Percentiles rank a stretch among this genome's conserved stretches.
Conservation (phyloP, 2,797 vertebrate genomes). For the Manis crassicaudata region DNA sequence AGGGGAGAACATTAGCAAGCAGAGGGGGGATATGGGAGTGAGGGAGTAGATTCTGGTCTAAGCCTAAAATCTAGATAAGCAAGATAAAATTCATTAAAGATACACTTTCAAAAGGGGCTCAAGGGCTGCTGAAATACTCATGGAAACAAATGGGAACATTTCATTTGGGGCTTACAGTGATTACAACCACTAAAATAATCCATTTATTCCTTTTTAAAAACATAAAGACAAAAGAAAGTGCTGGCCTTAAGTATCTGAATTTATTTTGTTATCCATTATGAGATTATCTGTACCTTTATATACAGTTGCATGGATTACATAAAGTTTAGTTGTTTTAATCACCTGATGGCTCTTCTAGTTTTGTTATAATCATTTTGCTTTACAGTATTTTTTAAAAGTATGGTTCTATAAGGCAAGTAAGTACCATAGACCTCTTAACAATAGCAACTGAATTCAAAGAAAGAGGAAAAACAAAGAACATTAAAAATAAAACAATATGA, state of each 20-base stretch:
- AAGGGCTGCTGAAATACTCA: not conserved
- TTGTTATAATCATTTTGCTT: slow-evolving; percentile 38
- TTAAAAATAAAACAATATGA: slow-evolving; percentile 1
- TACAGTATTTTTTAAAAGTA: not conserved
- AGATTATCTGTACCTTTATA: slow-evolving; percentile 24
- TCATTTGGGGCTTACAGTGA: not conserved
- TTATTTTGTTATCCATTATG: slow-evolving; percentile 12
- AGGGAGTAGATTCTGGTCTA: not conserved
- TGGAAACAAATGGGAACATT: not conserved
- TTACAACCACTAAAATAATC: not conserved
- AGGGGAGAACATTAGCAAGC: not conserved
- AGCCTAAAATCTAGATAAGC: not conserved
- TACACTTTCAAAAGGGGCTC: not conserved
- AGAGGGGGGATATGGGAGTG: no score
- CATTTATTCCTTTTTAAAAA: not conserved
- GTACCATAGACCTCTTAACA: not conserved
- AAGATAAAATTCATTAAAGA: not conserved
- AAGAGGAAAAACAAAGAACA: not conserved
- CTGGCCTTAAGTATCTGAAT: slow-evolving; percentile 1
- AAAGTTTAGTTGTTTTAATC: not conserved
- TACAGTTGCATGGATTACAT: slow-evolving; percentile 31
- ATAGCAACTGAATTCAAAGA: not conserved
- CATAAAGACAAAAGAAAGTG: slow-evolving; percentile 7
- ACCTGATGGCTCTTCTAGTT: slow-evolving; percentile 36
- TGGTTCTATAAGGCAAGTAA: not conserved